These are phyloP conservation scores for Cantharis lateralis DNA, from an alignment of 2,888 invertebrate genomes.

Conservation along the genomic window DNA sequence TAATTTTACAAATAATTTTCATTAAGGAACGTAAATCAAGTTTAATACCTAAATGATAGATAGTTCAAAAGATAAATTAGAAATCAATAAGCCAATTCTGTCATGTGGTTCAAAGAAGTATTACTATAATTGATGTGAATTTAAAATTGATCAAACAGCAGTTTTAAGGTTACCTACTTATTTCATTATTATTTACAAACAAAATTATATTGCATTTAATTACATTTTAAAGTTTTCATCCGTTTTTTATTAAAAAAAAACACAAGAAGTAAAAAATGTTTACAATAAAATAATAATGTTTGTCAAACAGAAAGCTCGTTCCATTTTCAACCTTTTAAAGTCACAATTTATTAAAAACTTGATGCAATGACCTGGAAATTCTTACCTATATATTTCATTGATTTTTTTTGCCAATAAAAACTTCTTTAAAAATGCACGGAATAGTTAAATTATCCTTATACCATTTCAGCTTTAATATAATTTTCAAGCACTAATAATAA, in stretches of 20 bases:
- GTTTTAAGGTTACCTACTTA: neutral
- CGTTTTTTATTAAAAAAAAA: neutral
- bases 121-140: constrained; percentile 18
- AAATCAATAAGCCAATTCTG: constrained; percentile 15
- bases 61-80: constrained; percentile 7
- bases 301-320: neutral
- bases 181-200: neutral
- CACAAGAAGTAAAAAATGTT: neutral
- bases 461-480: neutral
- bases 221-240: too few species aligned
- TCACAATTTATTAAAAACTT: neutral
- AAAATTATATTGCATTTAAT: too few species aligned
- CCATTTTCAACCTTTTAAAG: neutral
- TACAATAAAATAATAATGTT: neutral
- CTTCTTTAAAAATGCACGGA: neutral
- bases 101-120: constrained; percentile 13
- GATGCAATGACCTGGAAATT: neutral
- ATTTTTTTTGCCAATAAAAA: neutral
- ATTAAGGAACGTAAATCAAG: neutral
- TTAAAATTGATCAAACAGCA: constrained; percentile 18
- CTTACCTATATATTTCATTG: neutral
- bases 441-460: neutral
- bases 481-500: neutral
- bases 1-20: constrained; percentile 2
- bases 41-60: constrained; percentile 10